These are phyloP conservation scores for Lycaena phlaeas DNA, from an alignment of 2,888 invertebrate species.

Conservation along the genomic window DNA sequence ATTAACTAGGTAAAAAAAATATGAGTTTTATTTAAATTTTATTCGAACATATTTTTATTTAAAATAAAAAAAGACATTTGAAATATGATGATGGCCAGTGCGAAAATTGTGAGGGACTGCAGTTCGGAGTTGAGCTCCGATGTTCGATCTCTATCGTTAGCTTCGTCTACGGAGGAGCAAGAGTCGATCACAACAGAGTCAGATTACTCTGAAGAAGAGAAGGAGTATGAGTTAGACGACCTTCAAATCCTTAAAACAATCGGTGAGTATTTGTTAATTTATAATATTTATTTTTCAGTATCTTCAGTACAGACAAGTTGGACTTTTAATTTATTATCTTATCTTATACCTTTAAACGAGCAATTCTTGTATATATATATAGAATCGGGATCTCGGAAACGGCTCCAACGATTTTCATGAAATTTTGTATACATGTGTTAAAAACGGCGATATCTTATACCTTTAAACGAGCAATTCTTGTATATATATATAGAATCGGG, in stretches of 20 bases:
- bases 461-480: too few relatives aligned
- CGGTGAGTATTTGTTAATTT: conserved; percentile 72
- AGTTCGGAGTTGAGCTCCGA: conserved; percentile 67
- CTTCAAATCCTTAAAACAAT: conserved; percentile 90
- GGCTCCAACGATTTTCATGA: too few relatives aligned
- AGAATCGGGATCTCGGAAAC: too few relatives aligned
- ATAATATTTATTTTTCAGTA: background rate
- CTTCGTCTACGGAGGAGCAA: conserved; percentile 71
- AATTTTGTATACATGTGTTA: too few relatives aligned
- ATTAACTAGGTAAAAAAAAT: background rate
- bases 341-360: too few relatives aligned
- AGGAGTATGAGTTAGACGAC: conserved; percentile 82
- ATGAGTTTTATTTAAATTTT: background rate
- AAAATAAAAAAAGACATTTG: conserved; percentile 12
- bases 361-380: too few relatives aligned
- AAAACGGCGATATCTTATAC: too few relatives aligned
- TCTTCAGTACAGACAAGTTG: too few relatives aligned
- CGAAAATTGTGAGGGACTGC: conserved; percentile 67
- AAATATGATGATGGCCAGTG: conserved; percentile 72
- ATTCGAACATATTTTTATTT: background rate
- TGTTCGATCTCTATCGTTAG: conserved; percentile 60
- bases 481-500: too few relatives aligned
- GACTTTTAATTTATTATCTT: too few relatives aligned
- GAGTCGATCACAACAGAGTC: conserved; percentile 71
- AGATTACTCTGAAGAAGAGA: conserved; percentile 72